These are phyloP conservation scores for Cygnus buccinator DNA, from an alignment of 2,113 vertebrate genomes.

Conservation along the genomic window DNA sequence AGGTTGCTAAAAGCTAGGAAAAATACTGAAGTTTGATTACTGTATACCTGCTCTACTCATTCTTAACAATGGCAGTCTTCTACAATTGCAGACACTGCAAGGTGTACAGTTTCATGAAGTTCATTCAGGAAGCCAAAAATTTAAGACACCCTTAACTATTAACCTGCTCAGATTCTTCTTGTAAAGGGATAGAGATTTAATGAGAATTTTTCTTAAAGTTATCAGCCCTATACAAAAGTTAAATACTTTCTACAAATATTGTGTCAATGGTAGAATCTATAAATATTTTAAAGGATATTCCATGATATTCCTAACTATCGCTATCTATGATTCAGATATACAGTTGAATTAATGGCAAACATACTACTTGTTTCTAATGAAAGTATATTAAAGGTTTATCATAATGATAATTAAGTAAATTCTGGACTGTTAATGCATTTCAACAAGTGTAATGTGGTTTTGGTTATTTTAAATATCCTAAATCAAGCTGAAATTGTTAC, in stretches of 20 bases:
- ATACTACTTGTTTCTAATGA: too few species aligned
- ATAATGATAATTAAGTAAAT: background rate
- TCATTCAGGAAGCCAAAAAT: background rate
- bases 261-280: background rate
- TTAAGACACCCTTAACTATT: background rate
- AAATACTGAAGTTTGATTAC: background rate
- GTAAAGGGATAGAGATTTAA: background rate
- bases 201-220: background rate
- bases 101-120: background rate
- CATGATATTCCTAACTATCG: background rate
- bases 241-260: background rate
- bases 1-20: background rate
- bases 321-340: background rate
- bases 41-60: background rate
- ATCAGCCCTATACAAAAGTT: background rate
- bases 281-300: background rate
- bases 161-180: background rate
- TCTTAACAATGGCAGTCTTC: background rate
- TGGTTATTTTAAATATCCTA: background rate
- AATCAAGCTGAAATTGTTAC: conserved; percentile 72
- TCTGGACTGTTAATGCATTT: background rate
- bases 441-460: background rate
- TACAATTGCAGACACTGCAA: background rate
- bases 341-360: too few species aligned
- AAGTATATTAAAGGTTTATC: too few species aligned